These are phyloP conservation scores for Laterallus jamaicensis DNA, from an alignment of 2,113 vertebrate genomes.

Conservation along the genomic window DNA sequence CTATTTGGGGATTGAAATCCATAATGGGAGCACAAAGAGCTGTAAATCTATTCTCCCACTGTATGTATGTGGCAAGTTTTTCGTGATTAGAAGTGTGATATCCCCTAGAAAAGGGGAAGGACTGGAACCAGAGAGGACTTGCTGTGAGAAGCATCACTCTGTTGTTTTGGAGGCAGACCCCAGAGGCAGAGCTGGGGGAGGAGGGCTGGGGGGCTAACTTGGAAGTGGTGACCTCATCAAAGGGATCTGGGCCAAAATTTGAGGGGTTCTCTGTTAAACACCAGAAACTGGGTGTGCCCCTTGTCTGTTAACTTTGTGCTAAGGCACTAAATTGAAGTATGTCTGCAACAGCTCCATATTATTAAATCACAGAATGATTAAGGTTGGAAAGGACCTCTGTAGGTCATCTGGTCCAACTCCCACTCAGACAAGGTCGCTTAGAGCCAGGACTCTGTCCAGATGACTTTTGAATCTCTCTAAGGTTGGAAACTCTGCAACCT, in stretches of 20 bases:
- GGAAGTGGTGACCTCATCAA: neutral
- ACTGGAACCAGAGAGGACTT: neutral
- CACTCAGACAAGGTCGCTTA: too few species aligned
- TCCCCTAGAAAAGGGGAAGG: neutral
- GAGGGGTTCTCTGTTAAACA: neutral
- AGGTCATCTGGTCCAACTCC: neutral
- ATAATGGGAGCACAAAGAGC: constrained; percentile 5
- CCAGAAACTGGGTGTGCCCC: neutral
- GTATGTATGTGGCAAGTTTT: neutral
- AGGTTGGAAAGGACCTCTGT: neutral
- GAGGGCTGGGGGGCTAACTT: neutral
- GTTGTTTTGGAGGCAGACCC: neutral
- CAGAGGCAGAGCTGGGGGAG: neutral
- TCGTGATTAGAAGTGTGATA: neutral
- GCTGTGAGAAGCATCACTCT: neutral
- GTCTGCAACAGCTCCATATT: neutral
- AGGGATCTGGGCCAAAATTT: neutral
- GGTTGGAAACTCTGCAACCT: neutral
- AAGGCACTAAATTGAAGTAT: neutral
- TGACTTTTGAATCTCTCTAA: neutral
- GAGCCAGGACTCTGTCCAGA: neutral
- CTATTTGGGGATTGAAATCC: constrained; percentile 5
- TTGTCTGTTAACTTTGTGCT: neutral
- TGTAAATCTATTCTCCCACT: neutral
- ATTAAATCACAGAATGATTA: neutral